A percentile compares a stretch with the other conserved stretches of the same genome.
These are phyloP conservation scores for Macrophya alboannulata DNA, from an alignment of 2,888 invertebrate genomes.

Conservation along the genomic window DNA sequence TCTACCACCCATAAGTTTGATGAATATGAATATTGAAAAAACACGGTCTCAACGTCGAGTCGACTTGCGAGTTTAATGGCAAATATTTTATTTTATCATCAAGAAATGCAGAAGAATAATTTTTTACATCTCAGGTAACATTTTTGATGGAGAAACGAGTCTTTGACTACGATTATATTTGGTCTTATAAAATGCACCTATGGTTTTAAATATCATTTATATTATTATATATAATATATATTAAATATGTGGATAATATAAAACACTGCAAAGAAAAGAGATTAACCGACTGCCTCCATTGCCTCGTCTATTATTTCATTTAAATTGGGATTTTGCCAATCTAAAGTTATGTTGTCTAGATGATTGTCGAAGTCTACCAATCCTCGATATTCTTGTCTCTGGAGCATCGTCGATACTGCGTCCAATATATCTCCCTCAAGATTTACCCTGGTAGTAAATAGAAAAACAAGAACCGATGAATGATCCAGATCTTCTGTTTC, in stretches of 20 bases:
- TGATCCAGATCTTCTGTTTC: not conserved
- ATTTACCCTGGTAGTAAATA: conserved; percentile 67
- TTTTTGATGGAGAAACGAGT: too few species aligned
- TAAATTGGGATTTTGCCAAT: conserved; percentile 92
- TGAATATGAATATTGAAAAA: not conserved
- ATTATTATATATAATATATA: not conserved
- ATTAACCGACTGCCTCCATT: conserved; percentile 62
- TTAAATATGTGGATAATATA: not conserved
- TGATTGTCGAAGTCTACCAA: conserved; percentile 99
- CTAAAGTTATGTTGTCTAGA: conserved; percentile 93
- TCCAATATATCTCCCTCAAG: conserved; percentile 82
- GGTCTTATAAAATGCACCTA: not conserved
- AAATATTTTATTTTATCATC: not conserved
- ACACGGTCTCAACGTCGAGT: not conserved
- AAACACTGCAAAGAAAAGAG: not conserved
- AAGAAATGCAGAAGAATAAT: not conserved
- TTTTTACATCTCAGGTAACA: too few species aligned
- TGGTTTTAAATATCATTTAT: not conserved
- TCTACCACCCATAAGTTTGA: not conserved
- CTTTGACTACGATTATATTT: not conserved
- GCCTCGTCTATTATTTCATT: conserved; percentile 83
- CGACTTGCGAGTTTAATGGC: not conserved
- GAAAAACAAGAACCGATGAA: conserved; percentile 25
- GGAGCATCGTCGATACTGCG: conserved; percentile 87
- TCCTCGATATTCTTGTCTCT: conserved; percentile 87